These are phyloP conservation scores for Mobula birostris DNA, from an alignment of 2,113 vertebrate species.

Conservation along the genomic window DNA sequence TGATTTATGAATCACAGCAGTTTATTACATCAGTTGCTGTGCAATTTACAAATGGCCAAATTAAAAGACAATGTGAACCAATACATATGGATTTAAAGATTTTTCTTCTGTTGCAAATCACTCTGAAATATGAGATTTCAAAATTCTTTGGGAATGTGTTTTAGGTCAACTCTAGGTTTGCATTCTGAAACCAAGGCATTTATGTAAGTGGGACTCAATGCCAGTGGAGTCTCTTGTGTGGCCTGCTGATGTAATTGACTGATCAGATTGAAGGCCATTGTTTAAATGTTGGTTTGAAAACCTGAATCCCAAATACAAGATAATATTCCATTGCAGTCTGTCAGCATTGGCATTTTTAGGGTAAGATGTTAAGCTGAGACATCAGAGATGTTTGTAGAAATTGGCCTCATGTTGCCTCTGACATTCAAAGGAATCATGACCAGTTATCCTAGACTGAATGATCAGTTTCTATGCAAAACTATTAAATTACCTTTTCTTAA, in stretches of 20 bases:
- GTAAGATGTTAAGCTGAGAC: not conserved
- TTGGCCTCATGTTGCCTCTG: too few relatives aligned
- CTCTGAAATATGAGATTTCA: not conserved
- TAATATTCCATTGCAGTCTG: not conserved
- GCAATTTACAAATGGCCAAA: not conserved
- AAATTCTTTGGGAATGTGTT: not conserved
- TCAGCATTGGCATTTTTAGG: not conserved
- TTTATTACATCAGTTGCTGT: not conserved
- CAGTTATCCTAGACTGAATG: too few relatives aligned
- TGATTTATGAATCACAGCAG: not conserved
- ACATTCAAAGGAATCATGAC: too few relatives aligned
- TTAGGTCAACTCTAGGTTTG: not conserved
- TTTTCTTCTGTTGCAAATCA: not conserved
- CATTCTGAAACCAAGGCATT: too few relatives aligned
- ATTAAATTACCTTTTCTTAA: too few relatives aligned
- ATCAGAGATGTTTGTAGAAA: too few relatives aligned
- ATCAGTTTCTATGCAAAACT: too few relatives aligned
- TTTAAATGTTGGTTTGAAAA: too few relatives aligned
- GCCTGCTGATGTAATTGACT: too few relatives aligned
- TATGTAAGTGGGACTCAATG: too few relatives aligned
- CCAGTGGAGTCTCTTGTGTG: too few relatives aligned
- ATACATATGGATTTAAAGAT: not conserved
- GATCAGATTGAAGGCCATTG: too few relatives aligned
- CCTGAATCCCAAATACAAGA: not conserved
- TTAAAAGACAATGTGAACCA: not conserved